Percentiles rank a stretch among this genome's conserved stretches.
Evolutionary conservation across 64 coral and sea anemone genomes (phyloP).

Genomic region (Acropora yongei): DNA sequence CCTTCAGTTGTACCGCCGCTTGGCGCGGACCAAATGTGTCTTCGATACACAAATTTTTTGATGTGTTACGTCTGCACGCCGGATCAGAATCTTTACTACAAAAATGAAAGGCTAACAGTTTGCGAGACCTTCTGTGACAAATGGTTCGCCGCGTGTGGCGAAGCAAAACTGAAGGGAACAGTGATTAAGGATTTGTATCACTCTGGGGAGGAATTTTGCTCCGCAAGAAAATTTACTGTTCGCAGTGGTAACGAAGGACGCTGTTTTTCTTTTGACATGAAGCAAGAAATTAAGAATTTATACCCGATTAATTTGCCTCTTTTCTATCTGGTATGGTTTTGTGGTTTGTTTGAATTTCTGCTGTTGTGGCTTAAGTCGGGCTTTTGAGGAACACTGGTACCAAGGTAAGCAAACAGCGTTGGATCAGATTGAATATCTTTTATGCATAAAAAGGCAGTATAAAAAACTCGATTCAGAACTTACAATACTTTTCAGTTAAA

Average conservation of each 20-base stretch:
- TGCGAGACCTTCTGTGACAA: conserved; percentile 84
- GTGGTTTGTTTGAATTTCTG: neutral
- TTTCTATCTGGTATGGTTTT: neutral
- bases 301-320: neutral
- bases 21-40: conserved; percentile 73
- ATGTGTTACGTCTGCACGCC: conserved; percentile 94
- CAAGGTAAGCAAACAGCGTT: neutral
- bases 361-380: neutral
- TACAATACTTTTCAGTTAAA: too few species aligned
- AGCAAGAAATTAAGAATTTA: neutral
- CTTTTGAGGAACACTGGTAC: neutral
- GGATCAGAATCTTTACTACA: conserved; percentile 87
- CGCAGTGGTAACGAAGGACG: conserved; percentile 6
- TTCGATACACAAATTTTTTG: conserved; percentile 65
- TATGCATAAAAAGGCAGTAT: too few species aligned
- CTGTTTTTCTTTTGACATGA: conserved; percentile 64
- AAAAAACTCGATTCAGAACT: too few species aligned
- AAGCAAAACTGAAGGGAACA: conserved; percentile 82
- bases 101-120: conserved; percentile 81
- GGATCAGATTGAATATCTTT: too few species aligned
- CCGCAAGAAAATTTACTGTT: conserved; percentile 81
- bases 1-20: conserved; percentile 63
- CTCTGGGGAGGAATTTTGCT: conserved; percentile 84
- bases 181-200: conserved; percentile 66
- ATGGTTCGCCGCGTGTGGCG: conserved; percentile 74